A percentile compares a stretch with the other conserved stretches of the same genome.
phyloP scores from a whole-genome alignment of 2,797 vertebrate genomes.

The Notolabrus celidotus region DNA sequence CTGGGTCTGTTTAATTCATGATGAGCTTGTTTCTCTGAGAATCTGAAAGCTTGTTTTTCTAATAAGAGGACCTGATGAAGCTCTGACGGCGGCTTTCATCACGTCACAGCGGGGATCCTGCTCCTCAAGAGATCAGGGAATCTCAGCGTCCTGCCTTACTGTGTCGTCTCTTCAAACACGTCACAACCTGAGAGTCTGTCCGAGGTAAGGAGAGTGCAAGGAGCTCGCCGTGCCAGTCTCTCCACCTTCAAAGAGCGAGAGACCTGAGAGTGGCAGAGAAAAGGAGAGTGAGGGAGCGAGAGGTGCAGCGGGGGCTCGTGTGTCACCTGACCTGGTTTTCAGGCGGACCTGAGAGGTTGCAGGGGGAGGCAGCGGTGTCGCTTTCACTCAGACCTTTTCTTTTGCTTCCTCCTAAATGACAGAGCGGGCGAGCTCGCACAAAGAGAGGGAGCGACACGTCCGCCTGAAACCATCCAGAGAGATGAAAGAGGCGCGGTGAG shows the following conservation, averaged over 20 bases:
- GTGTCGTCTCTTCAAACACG: too few relatives aligned
- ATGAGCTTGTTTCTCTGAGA: conserved; percentile 32
- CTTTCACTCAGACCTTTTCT: conserved; percentile 80
- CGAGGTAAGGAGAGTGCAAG: too few relatives aligned
- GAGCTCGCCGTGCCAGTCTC: too few relatives aligned
- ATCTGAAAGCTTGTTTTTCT: conserved; percentile 24
- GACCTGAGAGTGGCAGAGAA: conserved; percentile 18
- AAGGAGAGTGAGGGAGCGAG: conserved; percentile 29
- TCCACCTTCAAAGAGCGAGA: conserved; percentile 10
- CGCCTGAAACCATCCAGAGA: conserved; percentile 75
- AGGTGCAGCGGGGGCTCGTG: conserved; percentile 63
- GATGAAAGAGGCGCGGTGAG: conserved; percentile 77
- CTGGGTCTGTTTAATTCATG: conserved; percentile 73
- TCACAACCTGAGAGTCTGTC: too few relatives aligned
- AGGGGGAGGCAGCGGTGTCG: conserved; percentile 75
- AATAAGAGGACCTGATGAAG: conserved; percentile 27
- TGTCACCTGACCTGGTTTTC: conserved; percentile 81
- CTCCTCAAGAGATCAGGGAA: too few relatives aligned
- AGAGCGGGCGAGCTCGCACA: too few relatives aligned
- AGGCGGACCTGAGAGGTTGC: conserved; percentile 71
- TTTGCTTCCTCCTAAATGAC: conserved; percentile 67
- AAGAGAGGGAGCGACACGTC: conserved; percentile 71
- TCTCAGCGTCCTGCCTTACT: too few relatives aligned
- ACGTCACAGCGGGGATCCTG: too few relatives aligned
- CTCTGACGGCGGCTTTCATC: conserved; percentile 32